Conservation (phyloP, 2,113 vertebrate species). For the Albula glossodonta region DNA sequence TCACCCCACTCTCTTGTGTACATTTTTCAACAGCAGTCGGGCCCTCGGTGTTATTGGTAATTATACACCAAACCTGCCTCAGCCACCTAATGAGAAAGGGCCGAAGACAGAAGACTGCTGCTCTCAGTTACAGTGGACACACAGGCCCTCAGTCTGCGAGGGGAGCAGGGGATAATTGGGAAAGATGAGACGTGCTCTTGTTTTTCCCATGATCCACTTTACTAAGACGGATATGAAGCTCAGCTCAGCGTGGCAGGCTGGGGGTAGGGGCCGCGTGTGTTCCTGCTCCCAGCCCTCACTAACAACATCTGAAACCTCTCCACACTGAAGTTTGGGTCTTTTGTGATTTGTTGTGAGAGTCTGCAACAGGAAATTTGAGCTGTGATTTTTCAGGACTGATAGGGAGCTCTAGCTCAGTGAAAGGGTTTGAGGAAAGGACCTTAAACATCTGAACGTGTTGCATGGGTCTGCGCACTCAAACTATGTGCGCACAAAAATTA, state of each 20-base stretch:
- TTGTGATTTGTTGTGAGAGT: not conserved
- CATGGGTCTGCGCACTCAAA: not conserved
- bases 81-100: not conserved
- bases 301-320: not conserved
- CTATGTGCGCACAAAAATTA: not conserved
- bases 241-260: not conserved
- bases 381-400: not conserved
- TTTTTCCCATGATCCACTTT: not conserved
- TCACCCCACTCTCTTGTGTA: not conserved
- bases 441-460: not conserved
- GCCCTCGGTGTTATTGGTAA: constrained; percentile 1
- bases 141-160: not conserved
- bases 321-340: not conserved
- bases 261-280: not conserved
- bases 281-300: not conserved
- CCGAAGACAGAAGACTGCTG: not conserved
- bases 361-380: not conserved
- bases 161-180: not conserved
- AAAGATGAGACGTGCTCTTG: not conserved
- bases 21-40: not conserved
- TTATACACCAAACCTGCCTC: not conserved
- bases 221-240: not conserved
- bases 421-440: not conserved
- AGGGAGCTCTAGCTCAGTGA: not conserved
- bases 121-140: not conserved